Conservation (phyloP, 2,797 vertebrate species). For the Tadarida brasiliensis region DNA sequence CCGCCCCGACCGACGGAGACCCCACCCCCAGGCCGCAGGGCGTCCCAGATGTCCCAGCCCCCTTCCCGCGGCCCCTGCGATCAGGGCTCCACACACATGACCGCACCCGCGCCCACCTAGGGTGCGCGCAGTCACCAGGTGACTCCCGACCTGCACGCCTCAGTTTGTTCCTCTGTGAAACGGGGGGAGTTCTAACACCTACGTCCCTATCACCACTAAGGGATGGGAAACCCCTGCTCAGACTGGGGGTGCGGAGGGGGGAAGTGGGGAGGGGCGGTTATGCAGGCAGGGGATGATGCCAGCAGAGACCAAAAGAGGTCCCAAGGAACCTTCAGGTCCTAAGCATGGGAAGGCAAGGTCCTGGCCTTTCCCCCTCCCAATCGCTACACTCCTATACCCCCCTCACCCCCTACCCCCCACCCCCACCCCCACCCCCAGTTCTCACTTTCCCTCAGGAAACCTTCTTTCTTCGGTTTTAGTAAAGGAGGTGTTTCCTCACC, state of each 20-base stretch:
- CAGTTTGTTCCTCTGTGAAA: not conserved
- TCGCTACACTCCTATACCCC: not conserved
- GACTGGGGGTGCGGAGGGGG: not conserved
- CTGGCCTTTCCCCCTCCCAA: not conserved
- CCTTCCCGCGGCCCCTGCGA: accelerated
- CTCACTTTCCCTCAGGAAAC: not conserved
- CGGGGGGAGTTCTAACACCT: not conserved
- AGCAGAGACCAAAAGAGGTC: not conserved
- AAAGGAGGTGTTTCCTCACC: not conserved
- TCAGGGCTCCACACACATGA: not conserved
- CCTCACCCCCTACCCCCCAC: accelerated
- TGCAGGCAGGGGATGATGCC: not conserved
- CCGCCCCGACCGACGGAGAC: slow-evolving; percentile 59
- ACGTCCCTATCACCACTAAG: not conserved
- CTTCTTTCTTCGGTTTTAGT: slow-evolving; percentile 1
- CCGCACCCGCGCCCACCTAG: not conserved
- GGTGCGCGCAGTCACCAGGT: not conserved
- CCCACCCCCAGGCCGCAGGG: not conserved
- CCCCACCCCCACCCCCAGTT: too few species aligned
- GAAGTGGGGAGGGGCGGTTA: too few species aligned
- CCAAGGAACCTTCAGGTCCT: not conserved
- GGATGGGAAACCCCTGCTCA: not conserved
- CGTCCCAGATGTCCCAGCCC: not conserved
- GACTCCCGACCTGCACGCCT: not conserved
- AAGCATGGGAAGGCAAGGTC: not conserved